phyloP scores from a whole-genome alignment of 2,113 vertebrate species.

The Anhinga rufa region DNA sequence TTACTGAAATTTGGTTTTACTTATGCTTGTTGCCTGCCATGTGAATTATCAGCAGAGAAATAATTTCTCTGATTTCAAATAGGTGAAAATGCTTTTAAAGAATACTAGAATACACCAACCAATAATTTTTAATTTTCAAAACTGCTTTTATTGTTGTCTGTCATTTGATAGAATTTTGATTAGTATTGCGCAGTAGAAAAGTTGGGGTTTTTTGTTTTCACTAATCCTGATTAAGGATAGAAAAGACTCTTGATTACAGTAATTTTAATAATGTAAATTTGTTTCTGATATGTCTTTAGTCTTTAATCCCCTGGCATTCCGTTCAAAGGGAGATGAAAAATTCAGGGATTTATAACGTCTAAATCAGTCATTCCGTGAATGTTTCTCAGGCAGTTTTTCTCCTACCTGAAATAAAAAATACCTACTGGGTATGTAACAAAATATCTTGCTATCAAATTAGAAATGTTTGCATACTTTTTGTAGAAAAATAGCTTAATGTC shows the following conservation, averaged over 20 bases:
- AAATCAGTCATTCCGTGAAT: constrained; percentile 13
- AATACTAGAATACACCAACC: background rate
- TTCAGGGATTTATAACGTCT: constrained; percentile 60
- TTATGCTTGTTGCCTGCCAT: fast-evolving
- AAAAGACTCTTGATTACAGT: constrained; percentile 60
- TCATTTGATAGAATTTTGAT: background rate
- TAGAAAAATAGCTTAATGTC: background rate
- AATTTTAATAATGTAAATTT: constrained; percentile 69
- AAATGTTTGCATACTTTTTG: background rate
- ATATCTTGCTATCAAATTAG: background rate
- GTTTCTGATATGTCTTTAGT: constrained; percentile 54
- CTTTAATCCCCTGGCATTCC: constrained; percentile 65
- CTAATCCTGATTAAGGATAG: constrained; percentile 55
- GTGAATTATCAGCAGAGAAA: background rate
- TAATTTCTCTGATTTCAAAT: background rate
- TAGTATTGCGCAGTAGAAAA: background rate
- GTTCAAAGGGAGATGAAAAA: constrained; percentile 49
- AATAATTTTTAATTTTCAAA: background rate
- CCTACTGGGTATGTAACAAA: background rate
- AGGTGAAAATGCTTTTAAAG: background rate
- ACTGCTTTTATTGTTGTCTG: background rate
- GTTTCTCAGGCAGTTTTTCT: background rate
- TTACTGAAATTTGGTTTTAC: background rate
- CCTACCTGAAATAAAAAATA: background rate
- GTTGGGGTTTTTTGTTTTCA: background rate